Base-by-base conservation (phyloP, 2,888 invertebrate species). In the Synergus japonicus region DNA sequence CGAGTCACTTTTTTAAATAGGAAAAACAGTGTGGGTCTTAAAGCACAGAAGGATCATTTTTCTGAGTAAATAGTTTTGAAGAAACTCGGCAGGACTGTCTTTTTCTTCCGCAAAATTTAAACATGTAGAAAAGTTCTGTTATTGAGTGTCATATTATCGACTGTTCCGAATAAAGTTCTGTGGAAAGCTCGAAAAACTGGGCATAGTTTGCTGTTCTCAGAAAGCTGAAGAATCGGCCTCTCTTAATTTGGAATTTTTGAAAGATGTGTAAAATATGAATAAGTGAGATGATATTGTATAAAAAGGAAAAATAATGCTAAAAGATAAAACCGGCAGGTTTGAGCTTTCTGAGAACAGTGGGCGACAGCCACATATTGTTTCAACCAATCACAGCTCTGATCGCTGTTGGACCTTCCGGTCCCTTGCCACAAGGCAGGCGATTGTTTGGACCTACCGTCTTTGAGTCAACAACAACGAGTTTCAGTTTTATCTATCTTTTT, bases 381-480 rank as follows among this genome's bases (percentile, higher is more conserved):
- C 91, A 91, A 91, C 91, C 92, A 92, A 92, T 92, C 92, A 92
- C 92, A 92, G 92, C 92, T 91, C 88, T 89, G 86, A 91, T 87
- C 90, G 92, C 92, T 92, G 92, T 92, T 92, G 92, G 92, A 92
- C 92, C 91, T 90, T 80, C 85, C 85, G 92, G 92, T 91, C 91
- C 92, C 92, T 92, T 92, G 92, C 92, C 90, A 82, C 85, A 86
- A 85, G 91, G 92, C 92, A 92, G 92, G 92, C 92, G 92, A 92
- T 92, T 92, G 92, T 92, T 92, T 92, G 92, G 91, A 91, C 91
- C 92, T 92, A 92, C 92, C 92, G 92, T 91, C 89, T 90, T 84
- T 85, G 87, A 84, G 87, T 86, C 88, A 87, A 89, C 87, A 80
- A 79, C 79, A 79, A 73, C 43, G 79, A 65, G 77, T 78, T 46